Percentiles rank a stretch among this genome's conserved stretches.
These are phyloP conservation scores for Cosmia trapezina DNA, from an alignment of 2,888 invertebrate species.

Conservation along the genomic window DNA sequence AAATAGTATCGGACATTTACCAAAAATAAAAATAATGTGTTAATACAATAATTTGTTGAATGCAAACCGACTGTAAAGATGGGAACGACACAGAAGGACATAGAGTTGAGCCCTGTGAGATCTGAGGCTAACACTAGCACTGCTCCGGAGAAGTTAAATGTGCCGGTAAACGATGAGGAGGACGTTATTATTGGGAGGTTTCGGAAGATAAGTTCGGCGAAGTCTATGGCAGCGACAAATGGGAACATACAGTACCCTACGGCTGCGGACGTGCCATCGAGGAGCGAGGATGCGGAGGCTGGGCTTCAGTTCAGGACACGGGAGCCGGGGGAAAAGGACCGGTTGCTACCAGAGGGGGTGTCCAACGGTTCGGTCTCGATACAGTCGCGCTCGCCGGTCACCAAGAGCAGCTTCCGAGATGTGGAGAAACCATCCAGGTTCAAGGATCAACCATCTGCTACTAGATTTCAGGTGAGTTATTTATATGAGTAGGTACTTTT, in stretches of 20 bases:
- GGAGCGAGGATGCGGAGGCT: conserved; percentile 80
- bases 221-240: conserved; percentile 89
- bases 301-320: conserved; percentile 82
- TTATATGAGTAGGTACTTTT: background rate
- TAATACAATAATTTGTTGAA: conserved; percentile 29
- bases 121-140: conserved; percentile 68
- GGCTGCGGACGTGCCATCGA: conserved; percentile 78
- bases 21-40: conserved; percentile 49
- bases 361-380: conserved; percentile 69
- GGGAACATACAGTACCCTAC: conserved; percentile 86
- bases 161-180: conserved; percentile 83
- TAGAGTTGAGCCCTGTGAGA: conserved; percentile 85
- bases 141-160: conserved; percentile 70
- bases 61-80: conserved; percentile 66
- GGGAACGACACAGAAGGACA: conserved; percentile 84
- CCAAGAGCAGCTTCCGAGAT: conserved; percentile 92
- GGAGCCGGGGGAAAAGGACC: conserved; percentile 78
- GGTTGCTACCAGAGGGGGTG: conserved; percentile 73
- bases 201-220: conserved; percentile 88
- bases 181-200: conserved; percentile 89
- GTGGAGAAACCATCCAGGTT: conserved; percentile 91
- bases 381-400: conserved; percentile 76
- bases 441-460: conserved; percentile 91
- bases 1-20: conserved; percentile 9
- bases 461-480: conserved; percentile 90